Evolutionary conservation across 2,797 vertebrate species (phyloP), one percentile per base, ranked within the genome.

Genomic region (Eidolon dupreanum): DNA sequence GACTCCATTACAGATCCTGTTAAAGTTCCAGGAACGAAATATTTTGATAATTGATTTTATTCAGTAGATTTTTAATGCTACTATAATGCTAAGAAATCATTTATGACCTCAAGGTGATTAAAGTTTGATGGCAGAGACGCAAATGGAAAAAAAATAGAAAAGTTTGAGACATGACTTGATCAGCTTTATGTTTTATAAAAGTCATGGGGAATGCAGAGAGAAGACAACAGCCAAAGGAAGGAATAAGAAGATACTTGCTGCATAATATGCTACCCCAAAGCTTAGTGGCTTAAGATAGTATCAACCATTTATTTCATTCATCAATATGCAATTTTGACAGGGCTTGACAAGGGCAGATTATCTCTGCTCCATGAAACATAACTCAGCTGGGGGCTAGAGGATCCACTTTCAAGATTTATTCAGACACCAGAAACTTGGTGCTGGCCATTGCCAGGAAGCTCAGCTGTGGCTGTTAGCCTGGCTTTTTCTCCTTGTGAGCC

Each of bases 11-110:
- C 51, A 59, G 31, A 92, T 66, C 57, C 20, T 78, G 38, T 19
- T 63, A 63, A 88, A 90, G 19, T 92, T n/a, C 22, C 9, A 93
- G 19, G 41, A 94, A 94, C 3, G 95, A 90, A 84, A 66, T 24
- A 82, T 63, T 77, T 92, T 88, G 31, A 73, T 90, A 81, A 66
- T 55, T 31, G 28, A 92, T 84, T 84, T 57, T 82, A 83, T 53
- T 70, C 31, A 36, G 6, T 83, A 55, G 95, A 49, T 59, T 41
- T 71, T 57, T 78, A 90, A 85, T 83, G 4, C 24, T 82, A 26
- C 26, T 96, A 12, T 77, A 75, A 79, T 78, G 41, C 81, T 94
- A 94, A 73, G 20, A 90, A 75, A 88, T 63, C 8, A 81, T 87
- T 88, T 19, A 77, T n/a, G 5, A 73, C 28, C n/a, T 90, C 4